Conservation (phyloP, 2,888 invertebrate genomes). For the Apeira syringaria region DNA sequence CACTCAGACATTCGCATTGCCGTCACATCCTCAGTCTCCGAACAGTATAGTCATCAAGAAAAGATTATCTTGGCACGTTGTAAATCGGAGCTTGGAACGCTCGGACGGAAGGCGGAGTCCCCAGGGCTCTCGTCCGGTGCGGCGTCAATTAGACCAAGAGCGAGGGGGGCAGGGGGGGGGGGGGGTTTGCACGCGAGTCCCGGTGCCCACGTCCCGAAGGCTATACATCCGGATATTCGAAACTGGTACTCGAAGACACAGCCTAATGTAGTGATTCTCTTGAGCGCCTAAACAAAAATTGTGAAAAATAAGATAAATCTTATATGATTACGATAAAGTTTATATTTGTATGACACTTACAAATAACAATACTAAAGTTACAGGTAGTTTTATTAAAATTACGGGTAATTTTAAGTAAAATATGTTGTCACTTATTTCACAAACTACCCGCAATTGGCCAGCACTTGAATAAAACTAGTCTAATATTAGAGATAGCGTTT, state of each 20-base stretch:
- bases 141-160: slow-evolving; percentile 77
- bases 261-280: too few species aligned
- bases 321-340: too few species aligned
- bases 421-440: too few species aligned
- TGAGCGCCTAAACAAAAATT: too few species aligned
- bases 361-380: too few species aligned
- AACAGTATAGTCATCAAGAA: slow-evolving; percentile 64
- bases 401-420: too few species aligned
- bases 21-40: slow-evolving; percentile 6
- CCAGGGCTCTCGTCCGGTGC: slow-evolving; percentile 71
- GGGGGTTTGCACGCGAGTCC: slow-evolving; percentile 44
- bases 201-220: slow-evolving; percentile 49
- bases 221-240: slow-evolving; percentile 73
- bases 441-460: too few species aligned
- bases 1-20: background rate
- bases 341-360: too few species aligned
- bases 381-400: too few species aligned
- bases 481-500: too few species aligned
- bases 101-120: slow-evolving; percentile 69
- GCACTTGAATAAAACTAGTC: too few species aligned
- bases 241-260: slow-evolving; percentile 58
- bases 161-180: slow-evolving; percentile 43
- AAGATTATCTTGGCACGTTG: slow-evolving; percentile 78
- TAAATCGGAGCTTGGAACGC: slow-evolving; percentile 63
- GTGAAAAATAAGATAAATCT: too few species aligned